Evolutionary conservation across 2,888 invertebrate genomes (phyloP).

Genomic region (Teinopalpus imperialis): DNA sequence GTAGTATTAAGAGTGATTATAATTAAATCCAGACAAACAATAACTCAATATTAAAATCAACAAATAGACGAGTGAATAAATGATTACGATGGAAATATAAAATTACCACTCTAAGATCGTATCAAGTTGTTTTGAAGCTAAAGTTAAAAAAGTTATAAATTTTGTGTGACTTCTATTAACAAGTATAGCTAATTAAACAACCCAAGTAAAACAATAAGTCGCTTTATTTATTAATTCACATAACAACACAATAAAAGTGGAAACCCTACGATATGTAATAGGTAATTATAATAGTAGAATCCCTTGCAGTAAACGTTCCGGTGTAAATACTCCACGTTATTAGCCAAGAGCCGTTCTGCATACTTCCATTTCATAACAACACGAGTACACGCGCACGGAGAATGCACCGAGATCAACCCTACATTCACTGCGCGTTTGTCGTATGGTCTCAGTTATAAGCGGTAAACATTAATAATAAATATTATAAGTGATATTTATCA

Average conservation of each 20-base stretch:
- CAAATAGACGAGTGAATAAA: too few relatives aligned
- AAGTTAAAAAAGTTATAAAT: too few relatives aligned
- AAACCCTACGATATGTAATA: not conserved
- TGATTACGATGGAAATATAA: too few relatives aligned
- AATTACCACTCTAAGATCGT: too few relatives aligned
- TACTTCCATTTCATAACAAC: slow-evolving; percentile 1
- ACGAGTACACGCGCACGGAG: slow-evolving; percentile 25
- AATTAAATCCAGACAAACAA: too few relatives aligned
- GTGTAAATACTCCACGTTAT: not conserved
- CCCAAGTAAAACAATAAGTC: too few relatives aligned
- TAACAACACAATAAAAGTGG: slow-evolving; percentile 4
- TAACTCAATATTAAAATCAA: too few relatives aligned
- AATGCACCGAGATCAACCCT: slow-evolving; percentile 19
- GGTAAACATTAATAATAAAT: not conserved
- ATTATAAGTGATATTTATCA: too few relatives aligned
- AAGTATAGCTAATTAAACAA: too few relatives aligned
- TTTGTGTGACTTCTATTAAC: too few relatives aligned
- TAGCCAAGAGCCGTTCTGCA: not conserved
- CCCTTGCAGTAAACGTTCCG: not conserved
- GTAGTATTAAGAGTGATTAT: too few relatives aligned
- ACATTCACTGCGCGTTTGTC: slow-evolving; percentile 8
- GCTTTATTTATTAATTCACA: not conserved
- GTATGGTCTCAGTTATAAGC: slow-evolving; percentile 2
- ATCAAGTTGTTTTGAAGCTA: too few relatives aligned
- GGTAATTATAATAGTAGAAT: not conserved